Percentiles rank a stretch among this genome's conserved stretches.
Evolutionary conservation across 2,113 vertebrate species (phyloP).

Genomic region (Suricata suricatta): DNA sequence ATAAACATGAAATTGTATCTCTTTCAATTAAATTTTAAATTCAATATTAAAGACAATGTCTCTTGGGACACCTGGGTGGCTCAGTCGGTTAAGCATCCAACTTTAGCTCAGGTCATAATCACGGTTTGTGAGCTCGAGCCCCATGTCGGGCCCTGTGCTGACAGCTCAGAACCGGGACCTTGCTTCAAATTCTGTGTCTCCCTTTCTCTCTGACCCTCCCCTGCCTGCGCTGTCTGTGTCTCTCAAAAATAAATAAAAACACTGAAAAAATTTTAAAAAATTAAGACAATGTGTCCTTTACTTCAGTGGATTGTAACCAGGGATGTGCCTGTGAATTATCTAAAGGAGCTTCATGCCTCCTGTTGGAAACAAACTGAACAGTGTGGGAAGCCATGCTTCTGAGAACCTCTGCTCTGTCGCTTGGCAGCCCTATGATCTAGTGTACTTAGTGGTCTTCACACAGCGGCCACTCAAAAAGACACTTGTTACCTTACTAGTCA

Average conservation of each 20-base stretch:
- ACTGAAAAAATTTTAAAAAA: too few species aligned
- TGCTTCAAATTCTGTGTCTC: too few species aligned
- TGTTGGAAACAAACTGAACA: not conserved
- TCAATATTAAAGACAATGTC: not conserved
- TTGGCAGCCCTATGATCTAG: not conserved
- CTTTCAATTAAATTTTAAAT: slow-evolving; percentile 1
- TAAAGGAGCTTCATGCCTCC: not conserved
- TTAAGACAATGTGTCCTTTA: not conserved
- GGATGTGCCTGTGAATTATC: not conserved
- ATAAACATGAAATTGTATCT: not conserved
- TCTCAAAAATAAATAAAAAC: too few species aligned
- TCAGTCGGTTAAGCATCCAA: too few species aligned
- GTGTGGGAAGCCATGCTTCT: not conserved
- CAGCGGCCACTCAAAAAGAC: not conserved
- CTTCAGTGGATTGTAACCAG: not conserved
- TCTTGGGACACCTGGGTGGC: not conserved
- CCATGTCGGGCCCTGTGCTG: too few species aligned
- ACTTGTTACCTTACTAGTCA: not conserved
- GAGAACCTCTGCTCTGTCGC: not conserved
- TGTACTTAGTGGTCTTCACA: not conserved
- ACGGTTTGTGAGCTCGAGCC: too few species aligned
- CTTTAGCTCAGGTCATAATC: too few species aligned
- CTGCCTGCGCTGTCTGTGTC: too few species aligned
- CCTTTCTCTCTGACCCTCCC: too few species aligned
- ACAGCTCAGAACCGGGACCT: too few species aligned